phyloP scores from a whole-genome alignment of 2,113 vertebrate species.

The Genyomyrus donnyi region DNA sequence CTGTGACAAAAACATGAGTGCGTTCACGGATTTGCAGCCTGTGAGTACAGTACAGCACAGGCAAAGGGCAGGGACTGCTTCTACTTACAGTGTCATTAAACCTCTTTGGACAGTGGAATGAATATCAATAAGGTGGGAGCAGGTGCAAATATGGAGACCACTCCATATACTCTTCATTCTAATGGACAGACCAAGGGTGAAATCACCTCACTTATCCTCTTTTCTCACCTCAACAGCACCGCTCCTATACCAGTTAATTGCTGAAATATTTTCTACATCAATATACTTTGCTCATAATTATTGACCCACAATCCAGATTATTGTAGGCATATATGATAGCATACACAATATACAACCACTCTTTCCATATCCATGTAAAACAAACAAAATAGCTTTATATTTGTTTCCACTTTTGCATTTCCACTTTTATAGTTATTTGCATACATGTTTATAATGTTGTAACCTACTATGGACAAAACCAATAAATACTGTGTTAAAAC shows the following conservation, averaged over 20 bases:
- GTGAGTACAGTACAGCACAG: not conserved
- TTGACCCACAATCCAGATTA: not conserved
- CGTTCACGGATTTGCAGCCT: not conserved
- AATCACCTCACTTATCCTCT: not conserved
- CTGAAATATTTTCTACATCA: not conserved
- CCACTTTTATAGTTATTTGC: not conserved
- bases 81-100: constrained; percentile 3
- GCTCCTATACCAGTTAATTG: not conserved
- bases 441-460: not conserved
- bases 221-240: not conserved
- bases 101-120: constrained; percentile 2
- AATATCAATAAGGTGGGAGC: constrained; percentile 17
- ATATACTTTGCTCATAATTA: not conserved
- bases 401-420: not conserved
- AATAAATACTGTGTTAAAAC: not conserved
- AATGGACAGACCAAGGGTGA: not conserved
- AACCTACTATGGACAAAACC: not conserved
- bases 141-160: constrained; percentile 12
- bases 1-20: not conserved
- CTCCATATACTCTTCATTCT: constrained; percentile 5
- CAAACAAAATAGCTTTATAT: not conserved
- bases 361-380: not conserved
- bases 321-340: not conserved
- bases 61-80: not conserved
- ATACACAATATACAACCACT: not conserved